Evolutionary conservation across 1,140 invertebrate species (phyloP), one percentile per base, ranked within the genome.

Genomic region (Macrobrachium nipponense): DNA sequence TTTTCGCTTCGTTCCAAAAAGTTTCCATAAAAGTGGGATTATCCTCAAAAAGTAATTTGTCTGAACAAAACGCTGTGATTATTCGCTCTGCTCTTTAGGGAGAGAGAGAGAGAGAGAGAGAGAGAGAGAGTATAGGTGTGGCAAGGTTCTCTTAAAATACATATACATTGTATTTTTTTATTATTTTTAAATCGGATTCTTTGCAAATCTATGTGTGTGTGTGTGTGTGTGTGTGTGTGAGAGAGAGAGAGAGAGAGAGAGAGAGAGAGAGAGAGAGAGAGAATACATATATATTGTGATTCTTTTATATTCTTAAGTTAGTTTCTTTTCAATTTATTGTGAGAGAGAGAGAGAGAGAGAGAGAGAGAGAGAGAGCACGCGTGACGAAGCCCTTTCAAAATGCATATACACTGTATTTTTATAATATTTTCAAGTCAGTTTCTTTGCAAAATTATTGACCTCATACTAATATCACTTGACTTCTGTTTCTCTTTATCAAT

Each of bases 241-340:
- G n/a, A n/a, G n/a, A n/a, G n/a, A n/a, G n/a, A 2, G 27, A 4
- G 4, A 4, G 27, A 4, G 27, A 64, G 62, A 64, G 62, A 64
- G 62, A 64, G 62, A 64, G 62, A 64, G 62, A 64, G 62, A 64
- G 62, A 64, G 62, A 64, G 62, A 64, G 64, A 68, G 64, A 68
- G 64, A 68, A 15, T 51, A 6, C 12, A 51, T 51, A 51, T 36
- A 36, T 4, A 36, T 36, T 36, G 27, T 36, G n/a, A 36, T 36
- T 36, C 4, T 36, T 36, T 2, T 36, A 36, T 2, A 36, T 36
- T 36, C 4, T n/a, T 36, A 4, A 36, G 27, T 36, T 4, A 36
- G 27, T 36, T 36, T 36, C 27, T 4, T 36, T 36, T 1, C 27
- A 36, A 36, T 2, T 36, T n/a, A n/a, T n/a, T n/a, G n/a, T n/a